Evolutionary conservation across 2,113 vertebrate genomes (phyloP).

Genomic region (Procavia capensis): DNA sequence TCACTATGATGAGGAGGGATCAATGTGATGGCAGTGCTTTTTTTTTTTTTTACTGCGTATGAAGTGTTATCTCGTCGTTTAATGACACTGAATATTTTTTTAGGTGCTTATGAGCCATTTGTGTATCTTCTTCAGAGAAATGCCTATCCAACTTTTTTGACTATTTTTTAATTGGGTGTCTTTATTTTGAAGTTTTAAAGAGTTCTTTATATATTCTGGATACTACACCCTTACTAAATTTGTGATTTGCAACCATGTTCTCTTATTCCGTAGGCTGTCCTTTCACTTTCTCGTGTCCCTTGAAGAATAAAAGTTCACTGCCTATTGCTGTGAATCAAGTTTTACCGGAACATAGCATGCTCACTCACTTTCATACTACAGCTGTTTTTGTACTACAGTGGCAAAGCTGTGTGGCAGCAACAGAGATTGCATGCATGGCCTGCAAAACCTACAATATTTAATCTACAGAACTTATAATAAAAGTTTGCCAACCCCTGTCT

Average conservation of each 20-base stretch:
- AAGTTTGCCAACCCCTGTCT: neutral
- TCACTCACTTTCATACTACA: neutral
- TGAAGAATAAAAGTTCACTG: neutral
- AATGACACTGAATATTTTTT: neutral
- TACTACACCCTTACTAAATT: neutral
- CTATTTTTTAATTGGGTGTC: neutral
- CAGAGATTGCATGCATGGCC: neutral
- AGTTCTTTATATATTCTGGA: neutral
- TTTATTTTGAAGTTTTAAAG: neutral
- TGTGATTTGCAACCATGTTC: neutral
- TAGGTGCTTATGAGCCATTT: neutral
- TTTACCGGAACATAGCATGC: neutral
- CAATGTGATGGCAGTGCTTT: too few species aligned
- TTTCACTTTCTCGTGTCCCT: neutral
- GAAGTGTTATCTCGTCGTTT: neutral
- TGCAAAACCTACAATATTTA: slow-evolving; percentile 21
- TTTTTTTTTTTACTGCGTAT: too few species aligned
- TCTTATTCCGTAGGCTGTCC: neutral
- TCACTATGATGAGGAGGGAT: too few species aligned
- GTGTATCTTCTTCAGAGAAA: neutral
- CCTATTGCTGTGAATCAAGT: neutral
- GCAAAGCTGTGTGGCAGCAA: neutral
- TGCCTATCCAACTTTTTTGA: slow-evolving; percentile 14
- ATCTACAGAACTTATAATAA: neutral
- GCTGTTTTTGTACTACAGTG: neutral